These are phyloP conservation scores for Sceloporus tristichus DNA, from an alignment of 2,113 vertebrate species.

Conservation along the genomic window DNA sequence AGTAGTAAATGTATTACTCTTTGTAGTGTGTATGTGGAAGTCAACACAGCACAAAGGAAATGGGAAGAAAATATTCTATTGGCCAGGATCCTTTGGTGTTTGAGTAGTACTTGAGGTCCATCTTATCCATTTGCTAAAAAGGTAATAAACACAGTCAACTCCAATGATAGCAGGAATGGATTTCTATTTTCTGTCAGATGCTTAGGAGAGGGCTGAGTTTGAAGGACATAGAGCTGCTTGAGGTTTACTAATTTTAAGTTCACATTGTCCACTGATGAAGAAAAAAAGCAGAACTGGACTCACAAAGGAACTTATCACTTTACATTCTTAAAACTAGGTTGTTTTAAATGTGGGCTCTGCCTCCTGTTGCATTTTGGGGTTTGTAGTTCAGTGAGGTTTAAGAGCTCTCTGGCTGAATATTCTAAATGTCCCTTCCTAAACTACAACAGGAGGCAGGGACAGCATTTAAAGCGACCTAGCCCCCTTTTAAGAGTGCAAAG, in stretches of 20 bases:
- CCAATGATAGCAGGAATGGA: not conserved
- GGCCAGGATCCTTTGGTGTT: not conserved
- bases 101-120: not conserved
- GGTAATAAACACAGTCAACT: not conserved
- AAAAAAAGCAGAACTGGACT: not conserved
- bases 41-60: not conserved
- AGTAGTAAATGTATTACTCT: not conserved
- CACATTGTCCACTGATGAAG: not conserved
- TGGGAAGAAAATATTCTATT: not conserved
- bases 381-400: too few species aligned
- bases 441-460: too few species aligned
- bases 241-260: not conserved
- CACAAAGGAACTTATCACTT: too few species aligned
- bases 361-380: too few species aligned
- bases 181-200: constrained; percentile 8
- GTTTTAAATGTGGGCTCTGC: too few species aligned
- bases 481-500: too few species aligned
- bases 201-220: not conserved
- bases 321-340: too few species aligned
- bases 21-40: not conserved
- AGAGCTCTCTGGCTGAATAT: too few species aligned
- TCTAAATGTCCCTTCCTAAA: too few species aligned
- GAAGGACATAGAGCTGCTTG: too few species aligned
- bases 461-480: too few species aligned
- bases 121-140: not conserved